Percentiles rank a stretch among this genome's conserved stretches.
These are phyloP conservation scores for Gortyna flavago DNA, from an alignment of 2,888 invertebrate species.

Conservation along the genomic window DNA sequence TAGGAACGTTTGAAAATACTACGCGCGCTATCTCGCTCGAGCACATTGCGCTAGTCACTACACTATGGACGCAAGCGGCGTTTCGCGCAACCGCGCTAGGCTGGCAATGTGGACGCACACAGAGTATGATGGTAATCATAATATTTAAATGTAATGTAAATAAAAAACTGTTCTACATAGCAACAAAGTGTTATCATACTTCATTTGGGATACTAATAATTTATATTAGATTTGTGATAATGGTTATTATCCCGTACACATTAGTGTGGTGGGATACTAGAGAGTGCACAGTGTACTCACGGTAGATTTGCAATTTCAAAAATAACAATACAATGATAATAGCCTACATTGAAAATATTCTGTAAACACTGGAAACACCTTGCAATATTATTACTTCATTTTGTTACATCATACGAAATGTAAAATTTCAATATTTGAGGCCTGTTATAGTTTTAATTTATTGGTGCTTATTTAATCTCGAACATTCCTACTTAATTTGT, in stretches of 20 bases:
- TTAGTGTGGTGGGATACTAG: slow-evolving; percentile 6
- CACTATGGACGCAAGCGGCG: too few relatives aligned
- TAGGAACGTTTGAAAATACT: too few relatives aligned
- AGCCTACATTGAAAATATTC: slow-evolving; percentile 47
- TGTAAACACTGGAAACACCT: slow-evolving; percentile 26
- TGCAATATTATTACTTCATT: slow-evolving; percentile 23
- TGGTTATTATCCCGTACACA: slow-evolving; percentile 9
- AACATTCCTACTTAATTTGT: slow-evolving; percentile 60
- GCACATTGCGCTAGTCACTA: too few relatives aligned
- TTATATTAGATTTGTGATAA: slow-evolving; percentile 45
- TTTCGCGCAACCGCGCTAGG: too few relatives aligned
- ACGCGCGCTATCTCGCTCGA: too few relatives aligned
- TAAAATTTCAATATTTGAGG: slow-evolving; percentile 44
- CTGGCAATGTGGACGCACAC: too few relatives aligned
- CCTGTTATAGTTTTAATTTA: slow-evolving; percentile 52
- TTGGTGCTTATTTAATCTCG: slow-evolving; percentile 57
- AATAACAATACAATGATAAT: slow-evolving; percentile 12
- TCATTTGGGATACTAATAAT: slow-evolving; percentile 38
- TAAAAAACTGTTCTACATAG: slow-evolving; percentile 30
- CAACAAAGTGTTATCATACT: slow-evolving; percentile 21
- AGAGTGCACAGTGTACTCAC: slow-evolving; percentile 17
- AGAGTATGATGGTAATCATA: slow-evolving; percentile 40
- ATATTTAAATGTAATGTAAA: slow-evolving; percentile 57
- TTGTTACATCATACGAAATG: slow-evolving; percentile 28
- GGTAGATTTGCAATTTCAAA: slow-evolving; percentile 46